These are phyloP conservation scores for Drosophila serrata DNA, from an alignment of 1,140 invertebrate genomes.

Conservation along the genomic window DNA sequence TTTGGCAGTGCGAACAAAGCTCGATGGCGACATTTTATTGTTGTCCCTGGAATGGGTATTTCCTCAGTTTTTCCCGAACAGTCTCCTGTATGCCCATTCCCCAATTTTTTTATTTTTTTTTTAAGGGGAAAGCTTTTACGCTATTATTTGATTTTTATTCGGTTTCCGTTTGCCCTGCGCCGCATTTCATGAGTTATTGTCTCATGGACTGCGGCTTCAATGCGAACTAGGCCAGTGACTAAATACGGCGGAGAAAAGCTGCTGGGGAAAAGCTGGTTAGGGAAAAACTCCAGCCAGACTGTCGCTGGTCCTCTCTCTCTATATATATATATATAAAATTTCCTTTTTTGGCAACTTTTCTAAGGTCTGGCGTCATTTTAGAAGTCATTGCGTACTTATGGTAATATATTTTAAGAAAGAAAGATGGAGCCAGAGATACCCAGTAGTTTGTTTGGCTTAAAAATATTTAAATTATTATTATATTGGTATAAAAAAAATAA, in stretches of 20 bases:
- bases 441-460: too few species aligned
- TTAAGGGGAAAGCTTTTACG: conserved; percentile 56
- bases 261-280: background rate
- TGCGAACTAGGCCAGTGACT: conserved; percentile 71
- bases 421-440: background rate
- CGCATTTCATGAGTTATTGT: conserved; percentile 71
- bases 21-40: conserved; percentile 55
- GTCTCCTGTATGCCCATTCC: background rate
- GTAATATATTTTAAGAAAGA: background rate
- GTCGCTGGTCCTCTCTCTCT: conserved; percentile 27
- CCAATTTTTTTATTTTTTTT: conserved; percentile 22
- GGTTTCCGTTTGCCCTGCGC: conserved; percentile 44
- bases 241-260: conserved; percentile 14
- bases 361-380: conserved; percentile 26
- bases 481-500: too few species aligned
- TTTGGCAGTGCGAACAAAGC: conserved; percentile 34
- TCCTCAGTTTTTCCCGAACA: background rate
- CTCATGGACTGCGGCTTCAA: conserved; percentile 64
- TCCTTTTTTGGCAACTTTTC: conserved; percentile 32
- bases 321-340: too few species aligned
- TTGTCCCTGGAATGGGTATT: conserved; percentile 14
- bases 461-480: too few species aligned
- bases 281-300: conserved; percentile 13
- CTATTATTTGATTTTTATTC: conserved; percentile 81
- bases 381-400: conserved; percentile 8